phyloP scores from a whole-genome alignment of 2,113 vertebrate species.

The Saccopteryx leptura region DNA sequence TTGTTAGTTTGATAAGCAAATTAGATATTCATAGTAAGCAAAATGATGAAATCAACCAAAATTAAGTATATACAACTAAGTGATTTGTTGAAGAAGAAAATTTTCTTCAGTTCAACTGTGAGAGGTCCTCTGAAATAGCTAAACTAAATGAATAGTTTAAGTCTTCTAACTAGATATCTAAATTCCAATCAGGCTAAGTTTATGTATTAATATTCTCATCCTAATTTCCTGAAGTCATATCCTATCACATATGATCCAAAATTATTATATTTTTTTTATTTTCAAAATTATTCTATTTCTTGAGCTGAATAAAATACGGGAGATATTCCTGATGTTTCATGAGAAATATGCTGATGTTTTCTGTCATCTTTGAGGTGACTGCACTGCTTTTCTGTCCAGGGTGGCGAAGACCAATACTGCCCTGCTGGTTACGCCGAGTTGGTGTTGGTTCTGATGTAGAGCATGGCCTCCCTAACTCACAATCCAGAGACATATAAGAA shows the following conservation, averaged over 20 bases:
- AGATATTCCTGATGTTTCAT: background rate
- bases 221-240: constrained; percentile 17
- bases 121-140: background rate
- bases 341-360: background rate
- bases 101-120: background rate
- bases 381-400: background rate
- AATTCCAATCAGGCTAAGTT: constrained; percentile 10
- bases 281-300: background rate
- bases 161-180: background rate
- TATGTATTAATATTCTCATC: constrained; percentile 11
- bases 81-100: constrained; percentile 42
- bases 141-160: constrained; percentile 9
- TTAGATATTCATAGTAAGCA: constrained; percentile 21
- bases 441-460: background rate
- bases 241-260: background rate
- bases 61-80: background rate
- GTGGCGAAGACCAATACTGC: background rate
- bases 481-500: background rate
- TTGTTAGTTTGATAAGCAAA: background rate
- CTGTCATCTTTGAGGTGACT: background rate
- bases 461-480: background rate
- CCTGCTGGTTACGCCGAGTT: background rate
- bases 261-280: background rate
- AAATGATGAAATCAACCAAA: constrained; percentile 22
- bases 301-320: constrained; percentile 7